These are phyloP conservation scores for Nothocercus julius DNA, from an alignment of 2,113 vertebrate species.

Conservation along the genomic window DNA sequence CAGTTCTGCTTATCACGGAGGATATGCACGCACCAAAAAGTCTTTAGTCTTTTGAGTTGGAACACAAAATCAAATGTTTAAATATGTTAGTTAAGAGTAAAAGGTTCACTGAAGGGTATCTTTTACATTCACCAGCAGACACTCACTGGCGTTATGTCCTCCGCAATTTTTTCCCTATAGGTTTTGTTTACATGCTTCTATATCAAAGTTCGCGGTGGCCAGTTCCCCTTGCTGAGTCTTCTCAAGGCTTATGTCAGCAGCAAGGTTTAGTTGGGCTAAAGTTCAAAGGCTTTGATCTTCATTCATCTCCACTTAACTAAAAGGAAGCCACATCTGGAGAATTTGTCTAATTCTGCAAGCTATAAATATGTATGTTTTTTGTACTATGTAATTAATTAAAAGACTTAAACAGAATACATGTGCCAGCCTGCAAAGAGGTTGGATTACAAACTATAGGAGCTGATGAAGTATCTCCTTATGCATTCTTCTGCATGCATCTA, in stretches of 20 bases:
- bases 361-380: slow-evolving; percentile 57
- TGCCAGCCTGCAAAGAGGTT: slow-evolving; percentile 52
- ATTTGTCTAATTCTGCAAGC: slow-evolving; percentile 54
- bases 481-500: neutral
- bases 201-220: neutral
- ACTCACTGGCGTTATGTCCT: neutral
- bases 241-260: slow-evolving; percentile 50
- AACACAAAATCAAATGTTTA: slow-evolving; percentile 46
- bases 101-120: slow-evolving; percentile 10
- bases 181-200: neutral
- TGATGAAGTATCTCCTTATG: neutral
- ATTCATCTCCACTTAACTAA: slow-evolving; percentile 47
- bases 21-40: neutral
- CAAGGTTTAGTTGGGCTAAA: slow-evolving; percentile 54
- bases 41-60: slow-evolving; percentile 33
- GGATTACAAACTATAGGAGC: neutral
- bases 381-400: slow-evolving; percentile 57
- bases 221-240: slow-evolving; percentile 21
- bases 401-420: slow-evolving; percentile 32
- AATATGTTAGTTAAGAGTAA: slow-evolving; percentile 45
- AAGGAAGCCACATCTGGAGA: slow-evolving; percentile 62
- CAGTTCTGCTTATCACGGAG: slow-evolving; percentile 13
- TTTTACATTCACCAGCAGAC: neutral
- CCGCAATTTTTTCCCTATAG: neutral
- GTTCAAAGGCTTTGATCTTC: slow-evolving; percentile 73